Percentiles rank a stretch among this genome's conserved stretches.
Evolutionary conservation across 2,113 vertebrate species (phyloP).

Genomic region (Echinops telfairi): DNA sequence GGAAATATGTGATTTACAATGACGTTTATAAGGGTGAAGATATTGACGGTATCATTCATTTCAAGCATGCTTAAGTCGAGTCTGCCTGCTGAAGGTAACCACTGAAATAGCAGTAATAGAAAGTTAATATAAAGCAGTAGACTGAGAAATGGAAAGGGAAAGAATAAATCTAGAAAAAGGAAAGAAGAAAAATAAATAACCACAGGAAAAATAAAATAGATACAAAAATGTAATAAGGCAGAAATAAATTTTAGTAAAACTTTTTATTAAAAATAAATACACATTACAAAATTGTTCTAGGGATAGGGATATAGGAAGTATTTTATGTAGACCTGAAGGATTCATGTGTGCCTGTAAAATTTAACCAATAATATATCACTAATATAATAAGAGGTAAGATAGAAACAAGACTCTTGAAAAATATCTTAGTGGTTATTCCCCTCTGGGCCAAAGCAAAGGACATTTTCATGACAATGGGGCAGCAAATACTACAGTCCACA

Average conservation of each 20-base stretch:
- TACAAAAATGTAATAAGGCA: background rate
- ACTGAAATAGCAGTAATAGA: background rate
- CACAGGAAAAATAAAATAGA: background rate
- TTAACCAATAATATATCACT: background rate
- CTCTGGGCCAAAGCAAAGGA: background rate
- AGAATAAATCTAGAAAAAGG: background rate
- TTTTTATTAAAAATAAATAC: background rate
- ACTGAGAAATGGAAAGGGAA: background rate
- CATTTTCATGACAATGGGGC: background rate
- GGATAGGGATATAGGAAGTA: background rate
- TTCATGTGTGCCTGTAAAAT: background rate
- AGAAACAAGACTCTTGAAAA: background rate
- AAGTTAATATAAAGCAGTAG: background rate
- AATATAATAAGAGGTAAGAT: background rate
- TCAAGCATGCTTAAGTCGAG: background rate
- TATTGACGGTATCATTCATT: background rate
- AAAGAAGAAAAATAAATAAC: background rate
- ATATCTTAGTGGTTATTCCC: background rate
- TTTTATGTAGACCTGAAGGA: background rate
- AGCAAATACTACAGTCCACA: background rate
- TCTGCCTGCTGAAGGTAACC: background rate
- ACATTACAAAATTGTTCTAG: background rate
- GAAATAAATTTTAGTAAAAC: background rate
- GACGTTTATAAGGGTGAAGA: background rate
- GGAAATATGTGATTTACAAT: background rate